These are phyloP conservation scores for Cichlasoma orientale DNA, from an alignment of 2,797 vertebrate species.

Conservation along the genomic window DNA sequence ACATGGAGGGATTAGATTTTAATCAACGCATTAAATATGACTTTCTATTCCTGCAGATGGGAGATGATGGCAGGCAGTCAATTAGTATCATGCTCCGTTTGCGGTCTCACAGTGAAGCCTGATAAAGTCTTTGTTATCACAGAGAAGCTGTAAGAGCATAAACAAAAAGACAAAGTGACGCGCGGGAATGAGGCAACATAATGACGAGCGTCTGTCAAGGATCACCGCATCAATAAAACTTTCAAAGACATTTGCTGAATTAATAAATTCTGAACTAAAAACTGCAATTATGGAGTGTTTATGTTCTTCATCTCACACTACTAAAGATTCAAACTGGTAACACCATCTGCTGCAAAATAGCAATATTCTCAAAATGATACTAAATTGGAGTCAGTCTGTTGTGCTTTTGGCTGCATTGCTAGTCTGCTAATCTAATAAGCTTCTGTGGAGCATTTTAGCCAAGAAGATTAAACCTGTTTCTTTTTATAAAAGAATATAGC, in stretches of 20 bases:
- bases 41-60: slow-evolving; percentile 72
- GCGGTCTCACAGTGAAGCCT: slow-evolving; percentile 43
- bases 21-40: slow-evolving; percentile 80
- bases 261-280: background rate
- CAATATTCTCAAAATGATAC: background rate
- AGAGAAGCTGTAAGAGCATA: slow-evolving; percentile 35
- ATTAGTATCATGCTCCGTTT: slow-evolving; percentile 66
- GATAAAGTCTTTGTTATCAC: slow-evolving; percentile 63
- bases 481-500: background rate
- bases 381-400: background rate
- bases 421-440: background rate
- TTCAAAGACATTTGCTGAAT: slow-evolving; percentile 8
- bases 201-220: slow-evolving; percentile 44
- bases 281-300: slow-evolving; percentile 1
- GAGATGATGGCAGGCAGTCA: slow-evolving; percentile 64
- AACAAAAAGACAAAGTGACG: slow-evolving; percentile 42
- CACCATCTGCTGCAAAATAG: slow-evolving; percentile 4
- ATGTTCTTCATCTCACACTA: background rate
- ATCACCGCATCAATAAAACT: slow-evolving; percentile 23
- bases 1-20: slow-evolving; percentile 77
- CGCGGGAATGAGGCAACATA: slow-evolving; percentile 24
- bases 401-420: background rate
- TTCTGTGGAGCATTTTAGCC: background rate
- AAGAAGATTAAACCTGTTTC: background rate
- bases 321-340: slow-evolving; percentile 10